Evolutionary conservation across 2,797 vertebrate species (phyloP).

Genomic region (Phalanger gymnotis): DNA sequence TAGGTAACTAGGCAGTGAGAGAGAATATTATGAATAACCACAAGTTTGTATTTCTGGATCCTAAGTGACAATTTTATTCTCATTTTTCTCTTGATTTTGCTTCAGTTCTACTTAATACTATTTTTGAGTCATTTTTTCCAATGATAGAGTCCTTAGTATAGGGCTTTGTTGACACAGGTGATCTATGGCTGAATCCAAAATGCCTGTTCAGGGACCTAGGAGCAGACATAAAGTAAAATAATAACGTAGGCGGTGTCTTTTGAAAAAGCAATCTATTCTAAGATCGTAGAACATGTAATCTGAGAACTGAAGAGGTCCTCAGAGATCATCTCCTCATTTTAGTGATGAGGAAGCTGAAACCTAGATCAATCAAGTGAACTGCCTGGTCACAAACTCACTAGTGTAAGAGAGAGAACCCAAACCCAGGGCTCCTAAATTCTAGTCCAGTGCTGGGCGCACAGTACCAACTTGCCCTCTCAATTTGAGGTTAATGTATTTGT

Average conservation of each 20-base stretch:
- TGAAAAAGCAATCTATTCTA: not conserved
- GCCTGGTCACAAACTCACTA: not conserved
- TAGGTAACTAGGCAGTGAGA: not conserved
- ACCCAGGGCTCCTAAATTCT: not conserved
- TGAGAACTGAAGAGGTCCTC: not conserved
- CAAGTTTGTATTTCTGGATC: not conserved
- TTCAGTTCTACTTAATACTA: not conserved
- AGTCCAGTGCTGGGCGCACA: not conserved
- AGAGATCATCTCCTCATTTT: not conserved
- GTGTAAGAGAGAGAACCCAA: not conserved
- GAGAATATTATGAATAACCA: not conserved
- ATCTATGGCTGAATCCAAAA: conserved; percentile 12
- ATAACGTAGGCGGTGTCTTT: conserved; percentile 14
- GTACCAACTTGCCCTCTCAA: not conserved
- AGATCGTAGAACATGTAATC: conserved; percentile 1
- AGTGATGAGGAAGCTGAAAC: not conserved
- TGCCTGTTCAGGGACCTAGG: not conserved
- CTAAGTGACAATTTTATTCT: not conserved
- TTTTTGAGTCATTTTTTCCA: not conserved
- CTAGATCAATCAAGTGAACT: not conserved
- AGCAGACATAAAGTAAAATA: not conserved
- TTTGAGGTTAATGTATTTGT: not conserved
- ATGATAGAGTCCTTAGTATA: not conserved
- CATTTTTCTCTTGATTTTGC: conserved; percentile 1
- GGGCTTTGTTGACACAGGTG: not conserved